Base-by-base conservation (phyloP, 2,113 vertebrate genomes). In the Rafetus swinhoei region DNA sequence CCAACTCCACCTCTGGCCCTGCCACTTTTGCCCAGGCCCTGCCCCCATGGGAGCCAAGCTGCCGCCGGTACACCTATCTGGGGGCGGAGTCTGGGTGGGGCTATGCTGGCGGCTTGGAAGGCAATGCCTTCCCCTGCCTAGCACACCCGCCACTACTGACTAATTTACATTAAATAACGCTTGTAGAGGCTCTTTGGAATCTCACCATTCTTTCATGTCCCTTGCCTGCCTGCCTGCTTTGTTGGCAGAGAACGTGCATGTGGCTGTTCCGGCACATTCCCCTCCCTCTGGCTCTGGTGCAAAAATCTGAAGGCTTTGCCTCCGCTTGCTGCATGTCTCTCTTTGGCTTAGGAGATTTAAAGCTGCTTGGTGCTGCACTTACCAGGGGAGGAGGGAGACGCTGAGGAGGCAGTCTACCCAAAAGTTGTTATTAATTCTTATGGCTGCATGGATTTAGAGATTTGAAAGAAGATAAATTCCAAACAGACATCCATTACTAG, bases 391-490 rank as follows among this genome's bases (percentile, higher is more conserved):
- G 79, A 15, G 84, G 5, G 85, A 52, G 59, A 52, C 62, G 57
- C 90, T 50, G 4, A 15, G 77, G 81, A 57, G 65, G 55, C 53
- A 9, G 54, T 88, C 92, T 91, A 93, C 95, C 93, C 85, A 90
- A 86, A 97, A 96, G 93, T 93, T 96, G 60, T 97, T 95, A 97
- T 97, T 98, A 97, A 97, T 94, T 95, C 97, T 96, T 92, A 92
- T 94, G 94, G 94, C 86, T 91, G 94, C 84, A 79, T 87, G 94
- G 97, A 96, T 96, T 97, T 95, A 94, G 95, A 94, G 97, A 94
- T 97, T 93, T 93, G 90, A 92, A 74, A 39, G 93, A 97, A 97
- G 97, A 97, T 96, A 96, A 98, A 98, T 98, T 97, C 97, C 97
- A 97, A 80, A 96, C 96, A 95, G 97, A 81, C 95, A 86, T 72